Conservation (phyloP, 2,113 vertebrate species). For the Benitochromis conjunctus region DNA sequence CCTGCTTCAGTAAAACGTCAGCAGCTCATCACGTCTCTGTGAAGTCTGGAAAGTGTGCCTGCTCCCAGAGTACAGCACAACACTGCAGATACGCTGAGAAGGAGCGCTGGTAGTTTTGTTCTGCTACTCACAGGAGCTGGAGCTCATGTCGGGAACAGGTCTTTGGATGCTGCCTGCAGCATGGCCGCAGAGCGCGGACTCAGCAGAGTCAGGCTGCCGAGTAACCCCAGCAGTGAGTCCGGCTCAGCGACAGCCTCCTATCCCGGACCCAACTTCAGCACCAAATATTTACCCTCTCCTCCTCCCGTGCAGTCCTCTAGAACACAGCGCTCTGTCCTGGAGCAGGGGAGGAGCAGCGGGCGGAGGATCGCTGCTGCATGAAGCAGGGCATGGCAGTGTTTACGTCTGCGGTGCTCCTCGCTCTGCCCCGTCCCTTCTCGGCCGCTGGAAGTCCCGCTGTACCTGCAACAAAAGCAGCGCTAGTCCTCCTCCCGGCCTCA, state of each 20-base stretch:
- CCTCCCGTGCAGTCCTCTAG: not conserved
- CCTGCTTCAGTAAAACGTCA: not conserved
- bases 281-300: not conserved
- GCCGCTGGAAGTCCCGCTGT: conserved; percentile 12
- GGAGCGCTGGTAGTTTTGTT: not conserved
- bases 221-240: not conserved
- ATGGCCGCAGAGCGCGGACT: conserved; percentile 48
- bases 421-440: not conserved
- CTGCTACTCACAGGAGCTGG: not conserved
- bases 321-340: not conserved
- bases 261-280: conserved; percentile 57
- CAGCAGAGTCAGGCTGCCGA: conserved; percentile 49
- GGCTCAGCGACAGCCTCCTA: conserved; percentile 27
- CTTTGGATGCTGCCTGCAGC: conserved; percentile 55
- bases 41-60: not conserved
- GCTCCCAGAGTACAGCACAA: not conserved
- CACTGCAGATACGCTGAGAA: not conserved
- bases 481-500: conserved; percentile 10
- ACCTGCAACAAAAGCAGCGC: not conserved
- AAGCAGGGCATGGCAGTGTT: conserved; percentile 64
- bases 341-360: not conserved
- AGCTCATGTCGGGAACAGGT: conserved; percentile 67
- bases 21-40: conserved; percentile 7
- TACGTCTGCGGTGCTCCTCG: conserved; percentile 36
- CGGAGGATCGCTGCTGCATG: not conserved